A percentile compares a stretch with the other conserved stretches of the same genome.
Evolutionary conservation across 1,140 invertebrate species (phyloP).

Genomic region (Catajapyx aquilonaris): DNA sequence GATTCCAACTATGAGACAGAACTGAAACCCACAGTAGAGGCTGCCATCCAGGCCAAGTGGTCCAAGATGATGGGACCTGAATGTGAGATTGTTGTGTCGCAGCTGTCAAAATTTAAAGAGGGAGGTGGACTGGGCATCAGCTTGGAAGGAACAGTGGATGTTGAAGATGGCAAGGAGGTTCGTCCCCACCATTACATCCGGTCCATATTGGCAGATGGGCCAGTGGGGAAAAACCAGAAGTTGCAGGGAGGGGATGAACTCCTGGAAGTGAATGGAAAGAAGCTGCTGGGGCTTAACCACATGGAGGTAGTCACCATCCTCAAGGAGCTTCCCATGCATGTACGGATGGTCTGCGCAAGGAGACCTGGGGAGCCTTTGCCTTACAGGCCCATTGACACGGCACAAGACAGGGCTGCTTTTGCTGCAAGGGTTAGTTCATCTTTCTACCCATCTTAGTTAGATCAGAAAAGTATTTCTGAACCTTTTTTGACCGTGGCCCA

Average conservation of each 20-base stretch:
- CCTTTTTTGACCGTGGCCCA: too few relatives aligned
- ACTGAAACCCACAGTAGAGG: constrained; percentile 44
- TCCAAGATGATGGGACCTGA: constrained; percentile 58
- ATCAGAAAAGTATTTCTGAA: too few relatives aligned
- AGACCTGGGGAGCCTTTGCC: constrained; percentile 32
- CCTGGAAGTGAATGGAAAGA: constrained; percentile 77
- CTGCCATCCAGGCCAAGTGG: constrained; percentile 64
- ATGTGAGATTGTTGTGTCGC: constrained; percentile 70
- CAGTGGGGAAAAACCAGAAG: constrained; percentile 64
- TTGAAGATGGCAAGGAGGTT: constrained; percentile 75
- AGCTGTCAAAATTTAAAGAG: constrained; percentile 63
- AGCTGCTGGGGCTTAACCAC: constrained; percentile 88
- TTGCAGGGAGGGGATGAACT: constrained; percentile 77
- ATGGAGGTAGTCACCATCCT: constrained; percentile 86
- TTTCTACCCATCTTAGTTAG: too few relatives aligned
- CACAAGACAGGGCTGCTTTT: constrained; percentile 39
- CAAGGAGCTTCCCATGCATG: constrained; percentile 81
- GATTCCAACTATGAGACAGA: constrained; percentile 29
- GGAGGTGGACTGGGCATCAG: constrained; percentile 85
- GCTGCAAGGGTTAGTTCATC: constrained; percentile 47
- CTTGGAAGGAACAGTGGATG: constrained; percentile 88
- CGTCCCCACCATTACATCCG: constrained; percentile 84
- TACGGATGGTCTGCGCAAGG: constrained; percentile 81
- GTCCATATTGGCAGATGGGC: constrained; percentile 80
- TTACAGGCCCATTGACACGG: constrained; percentile 38